These are phyloP conservation scores for Onychorhynchus coronatus DNA, from an alignment of 2,113 vertebrate genomes.

Conservation along the genomic window DNA sequence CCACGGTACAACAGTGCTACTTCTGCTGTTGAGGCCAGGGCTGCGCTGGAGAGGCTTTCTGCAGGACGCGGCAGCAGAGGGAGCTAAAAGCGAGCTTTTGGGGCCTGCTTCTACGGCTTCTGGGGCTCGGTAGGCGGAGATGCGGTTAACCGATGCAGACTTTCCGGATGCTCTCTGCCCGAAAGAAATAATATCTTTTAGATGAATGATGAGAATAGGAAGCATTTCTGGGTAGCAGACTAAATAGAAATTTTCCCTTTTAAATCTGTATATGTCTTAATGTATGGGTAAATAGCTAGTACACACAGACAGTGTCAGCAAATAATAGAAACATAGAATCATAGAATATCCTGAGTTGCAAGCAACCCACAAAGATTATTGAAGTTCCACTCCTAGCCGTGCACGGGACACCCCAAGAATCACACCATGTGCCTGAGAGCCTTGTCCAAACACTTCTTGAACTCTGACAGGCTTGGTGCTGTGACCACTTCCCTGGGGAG, in stretches of 20 bases:
- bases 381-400: not conserved
- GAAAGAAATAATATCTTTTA: not conserved
- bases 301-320: not conserved
- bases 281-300: not conserved
- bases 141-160: not conserved
- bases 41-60: not conserved
- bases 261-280: not conserved
- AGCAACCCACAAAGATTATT: not conserved
- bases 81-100: constrained; percentile 14
- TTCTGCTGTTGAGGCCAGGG: fast-evolving
- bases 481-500: not conserved
- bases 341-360: not conserved
- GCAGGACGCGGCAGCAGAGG: not conserved
- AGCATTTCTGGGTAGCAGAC: not conserved
- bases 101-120: not conserved
- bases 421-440: not conserved
- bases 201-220: not conserved
- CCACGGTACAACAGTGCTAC: fast-evolving
- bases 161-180: not conserved
- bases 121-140: not conserved
- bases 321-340: not conserved
- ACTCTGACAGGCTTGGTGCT: not conserved
- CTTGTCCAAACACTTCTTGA: not conserved
- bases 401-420: not conserved
- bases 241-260: not conserved